Conservation (phyloP, 2,888 invertebrate species). For the Dasypolia templi region DNA sequence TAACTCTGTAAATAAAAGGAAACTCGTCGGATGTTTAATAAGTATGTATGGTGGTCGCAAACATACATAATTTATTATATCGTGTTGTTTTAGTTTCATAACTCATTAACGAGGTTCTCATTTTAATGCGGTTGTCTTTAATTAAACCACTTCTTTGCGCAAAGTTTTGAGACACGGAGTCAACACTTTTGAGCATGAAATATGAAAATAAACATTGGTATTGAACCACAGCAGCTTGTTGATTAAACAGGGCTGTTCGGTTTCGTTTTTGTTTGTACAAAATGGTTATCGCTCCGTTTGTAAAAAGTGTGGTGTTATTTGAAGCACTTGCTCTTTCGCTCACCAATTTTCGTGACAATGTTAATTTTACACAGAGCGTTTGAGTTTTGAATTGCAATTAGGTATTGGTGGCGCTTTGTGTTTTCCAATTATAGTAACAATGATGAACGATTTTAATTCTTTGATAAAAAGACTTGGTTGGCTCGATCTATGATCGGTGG, state of each 20-base stretch:
- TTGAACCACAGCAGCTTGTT: conserved; percentile 51
- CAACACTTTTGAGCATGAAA: conserved; percentile 32
- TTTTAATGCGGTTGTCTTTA: conserved; percentile 33
- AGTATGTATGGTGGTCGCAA: conserved; percentile 5
- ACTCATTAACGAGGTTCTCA: conserved; percentile 24
- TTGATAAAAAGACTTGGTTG: background rate
- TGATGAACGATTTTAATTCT: background rate
- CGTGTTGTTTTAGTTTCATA: conserved; percentile 28
- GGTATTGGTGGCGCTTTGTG: background rate
- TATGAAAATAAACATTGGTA: conserved; percentile 38
- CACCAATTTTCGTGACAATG: conserved; percentile 13
- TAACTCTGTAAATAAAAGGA: conserved; percentile 25
- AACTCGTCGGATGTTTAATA: conserved; percentile 22
- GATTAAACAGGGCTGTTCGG: conserved; percentile 45
- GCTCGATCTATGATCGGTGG: background rate
- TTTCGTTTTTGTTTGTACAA: conserved; percentile 41
- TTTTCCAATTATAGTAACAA: background rate
- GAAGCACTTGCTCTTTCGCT: conserved; percentile 25
- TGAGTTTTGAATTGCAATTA: conserved; percentile 15
- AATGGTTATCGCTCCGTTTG: conserved; percentile 41
- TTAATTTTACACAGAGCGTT: conserved; percentile 26
- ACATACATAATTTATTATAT: conserved; percentile 28
- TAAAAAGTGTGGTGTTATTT: conserved; percentile 43
- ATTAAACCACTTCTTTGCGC: conserved; percentile 33
- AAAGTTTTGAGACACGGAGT: conserved; percentile 11